Conservation (phyloP, 1,140 invertebrate species). For the Asobara japonica region DNA sequence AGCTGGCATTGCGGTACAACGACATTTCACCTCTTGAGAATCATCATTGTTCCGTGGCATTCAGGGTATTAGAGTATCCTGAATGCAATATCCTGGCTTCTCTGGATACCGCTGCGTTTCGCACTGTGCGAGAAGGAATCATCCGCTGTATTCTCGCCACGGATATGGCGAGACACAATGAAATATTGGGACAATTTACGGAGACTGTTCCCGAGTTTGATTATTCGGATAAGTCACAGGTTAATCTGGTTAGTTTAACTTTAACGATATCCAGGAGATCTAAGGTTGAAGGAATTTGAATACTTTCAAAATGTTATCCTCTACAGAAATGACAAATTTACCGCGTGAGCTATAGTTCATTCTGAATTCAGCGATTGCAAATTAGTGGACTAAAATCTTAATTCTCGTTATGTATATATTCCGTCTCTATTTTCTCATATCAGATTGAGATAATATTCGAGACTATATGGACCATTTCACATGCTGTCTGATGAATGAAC, state of each 20-base stretch:
- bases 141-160: constrained; percentile 87
- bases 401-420: too few species aligned
- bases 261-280: too few species aligned
- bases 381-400: too few species aligned
- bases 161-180: constrained; percentile 89
- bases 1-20: constrained; percentile 86
- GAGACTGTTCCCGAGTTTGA: constrained; percentile 79
- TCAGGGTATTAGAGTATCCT: constrained; percentile 79
- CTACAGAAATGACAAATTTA: too few species aligned
- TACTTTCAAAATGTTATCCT: too few species aligned
- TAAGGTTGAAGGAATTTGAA: too few species aligned
- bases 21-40: constrained; percentile 91
- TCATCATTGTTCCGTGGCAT: constrained; percentile 89
- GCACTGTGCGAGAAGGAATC: constrained; percentile 79
- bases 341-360: too few species aligned
- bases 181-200: constrained; percentile 82
- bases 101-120: constrained; percentile 71
- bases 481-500: too few species aligned
- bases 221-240: constrained; percentile 78
- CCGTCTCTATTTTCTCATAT: too few species aligned
- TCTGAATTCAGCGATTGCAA: too few species aligned
- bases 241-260: constrained; percentile 81
- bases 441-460: too few species aligned
- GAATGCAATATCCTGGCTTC: constrained; percentile 83
- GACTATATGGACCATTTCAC: too few species aligned